phyloP scores from a whole-genome alignment of 2,797 vertebrate species.

The Ambastaia sidthimunki region DNA sequence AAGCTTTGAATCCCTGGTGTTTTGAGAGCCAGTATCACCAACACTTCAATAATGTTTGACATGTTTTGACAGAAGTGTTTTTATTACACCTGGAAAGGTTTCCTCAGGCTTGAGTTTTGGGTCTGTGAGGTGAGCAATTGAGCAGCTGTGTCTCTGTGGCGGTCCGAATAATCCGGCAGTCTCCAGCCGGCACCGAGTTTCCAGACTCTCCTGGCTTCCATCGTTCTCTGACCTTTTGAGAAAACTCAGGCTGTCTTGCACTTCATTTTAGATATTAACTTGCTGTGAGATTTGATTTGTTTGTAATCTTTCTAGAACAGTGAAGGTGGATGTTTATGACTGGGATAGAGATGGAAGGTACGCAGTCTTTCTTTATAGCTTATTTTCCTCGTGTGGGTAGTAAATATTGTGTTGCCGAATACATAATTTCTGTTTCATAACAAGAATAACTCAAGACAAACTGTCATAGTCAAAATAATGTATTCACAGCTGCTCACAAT shows the following conservation, averaged over 20 bases:
- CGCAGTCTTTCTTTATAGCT: neutral
- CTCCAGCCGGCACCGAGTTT: slow-evolving; percentile 74
- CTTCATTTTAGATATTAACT: slow-evolving; percentile 29
- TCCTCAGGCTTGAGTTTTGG: slow-evolving; percentile 6
- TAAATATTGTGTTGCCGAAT: slow-evolving; percentile 30
- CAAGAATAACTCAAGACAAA: slow-evolving; percentile 23
- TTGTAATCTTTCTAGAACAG: slow-evolving; percentile 82
- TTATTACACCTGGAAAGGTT: slow-evolving; percentile 28
- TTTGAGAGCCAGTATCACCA: neutral
- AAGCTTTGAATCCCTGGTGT: neutral
- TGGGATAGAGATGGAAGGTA: slow-evolving; percentile 98
- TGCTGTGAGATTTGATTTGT: slow-evolving; percentile 32
- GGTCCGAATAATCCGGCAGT: slow-evolving; percentile 77
- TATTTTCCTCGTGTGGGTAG: slow-evolving; percentile 13
- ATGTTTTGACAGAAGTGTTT: neutral
- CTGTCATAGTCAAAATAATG: slow-evolving; percentile 7
- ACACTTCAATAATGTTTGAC: neutral
- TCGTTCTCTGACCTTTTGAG: slow-evolving; percentile 38
- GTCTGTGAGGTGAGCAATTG: slow-evolving; percentile 2
- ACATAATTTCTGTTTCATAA: slow-evolving; percentile 9
- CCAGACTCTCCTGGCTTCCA: slow-evolving; percentile 43
- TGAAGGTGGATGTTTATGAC: slow-evolving; percentile 96
- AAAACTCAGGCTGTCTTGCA: slow-evolving; percentile 27
- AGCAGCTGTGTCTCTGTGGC: slow-evolving; percentile 67
- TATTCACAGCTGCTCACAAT: slow-evolving; percentile 4